phyloP scores from a whole-genome alignment of 2,888 invertebrate genomes.

The Pegoplata infirma region DNA sequence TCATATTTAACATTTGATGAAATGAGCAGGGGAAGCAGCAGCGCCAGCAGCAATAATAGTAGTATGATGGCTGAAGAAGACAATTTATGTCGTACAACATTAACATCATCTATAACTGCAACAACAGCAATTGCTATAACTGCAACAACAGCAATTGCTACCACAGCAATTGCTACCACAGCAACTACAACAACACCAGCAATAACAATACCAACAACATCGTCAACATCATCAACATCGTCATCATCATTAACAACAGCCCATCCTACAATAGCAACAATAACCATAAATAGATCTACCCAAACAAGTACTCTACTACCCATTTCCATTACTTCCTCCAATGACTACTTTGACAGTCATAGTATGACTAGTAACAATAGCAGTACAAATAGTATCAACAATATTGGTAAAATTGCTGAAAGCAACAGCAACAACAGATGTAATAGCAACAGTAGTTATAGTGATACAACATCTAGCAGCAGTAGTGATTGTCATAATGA shows the following conservation, averaged over 20 bases:
- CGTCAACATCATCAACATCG: not conserved
- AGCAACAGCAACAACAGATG: conserved; percentile 51
- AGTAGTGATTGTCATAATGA: conserved; percentile 60
- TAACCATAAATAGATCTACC: conserved; percentile 43
- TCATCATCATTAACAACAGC: not conserved
- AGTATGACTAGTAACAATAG: conserved; percentile 43
- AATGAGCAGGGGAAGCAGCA: conserved; percentile 20
- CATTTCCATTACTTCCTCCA: too few relatives aligned
- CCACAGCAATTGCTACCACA: not conserved
- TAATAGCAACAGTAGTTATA: conserved; percentile 51
- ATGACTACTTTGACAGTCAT: conserved; percentile 23
- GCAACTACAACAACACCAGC: not conserved
- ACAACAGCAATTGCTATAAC: conserved; percentile 2
- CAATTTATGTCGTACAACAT: conserved; percentile 19
- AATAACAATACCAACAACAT: not conserved
- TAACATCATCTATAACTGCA: not conserved
- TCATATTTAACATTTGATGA: conserved; percentile 50
- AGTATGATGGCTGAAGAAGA: not conserved
- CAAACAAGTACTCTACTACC: conserved; percentile 37
- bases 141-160: not conserved
- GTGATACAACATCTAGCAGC: conserved; percentile 54
- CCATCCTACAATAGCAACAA: conserved; percentile 1
- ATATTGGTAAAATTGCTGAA: conserved; percentile 11
- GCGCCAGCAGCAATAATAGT: too few relatives aligned
- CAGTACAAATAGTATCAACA: conserved; percentile 59